These are phyloP conservation scores for Hydrophis major DNA, from an alignment of 2,797 vertebrate species.

Conservation along the genomic window DNA sequence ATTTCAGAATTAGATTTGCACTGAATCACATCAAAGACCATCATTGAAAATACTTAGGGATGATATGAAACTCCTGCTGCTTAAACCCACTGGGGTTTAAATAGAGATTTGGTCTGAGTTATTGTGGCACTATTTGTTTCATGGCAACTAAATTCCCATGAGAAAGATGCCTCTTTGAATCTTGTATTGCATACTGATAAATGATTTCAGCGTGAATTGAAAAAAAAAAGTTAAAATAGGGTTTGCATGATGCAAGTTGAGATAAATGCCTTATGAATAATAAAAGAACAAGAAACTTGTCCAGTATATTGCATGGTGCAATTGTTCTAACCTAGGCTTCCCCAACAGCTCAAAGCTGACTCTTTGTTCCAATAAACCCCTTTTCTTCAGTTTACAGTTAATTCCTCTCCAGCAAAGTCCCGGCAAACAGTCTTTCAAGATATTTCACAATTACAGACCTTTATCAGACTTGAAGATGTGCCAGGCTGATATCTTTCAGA, in stretches of 20 bases:
- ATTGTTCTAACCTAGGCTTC: too few relatives aligned
- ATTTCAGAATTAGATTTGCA: conserved; percentile 40
- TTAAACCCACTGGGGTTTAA: conserved; percentile 33
- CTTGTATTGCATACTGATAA: conserved; percentile 46
- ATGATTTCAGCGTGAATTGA: conserved; percentile 26
- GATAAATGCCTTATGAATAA: background rate
- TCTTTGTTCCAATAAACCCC: too few relatives aligned
- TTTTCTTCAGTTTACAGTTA: too few relatives aligned
- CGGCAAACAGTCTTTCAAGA: too few relatives aligned
- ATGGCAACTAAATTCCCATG: conserved; percentile 51
- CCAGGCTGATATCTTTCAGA: too few relatives aligned
- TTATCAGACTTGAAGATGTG: too few relatives aligned
- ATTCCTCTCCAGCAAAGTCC: too few relatives aligned
- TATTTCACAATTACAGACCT: too few relatives aligned
- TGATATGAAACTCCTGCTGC: conserved; percentile 44
- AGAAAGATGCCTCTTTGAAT: conserved; percentile 41
- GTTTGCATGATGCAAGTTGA: conserved; percentile 38
- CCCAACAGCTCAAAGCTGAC: too few relatives aligned
- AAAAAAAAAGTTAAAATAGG: conserved; percentile 39
- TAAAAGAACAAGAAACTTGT: background rate
- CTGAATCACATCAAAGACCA: conserved; percentile 43
- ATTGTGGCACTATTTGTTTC: conserved; percentile 16
- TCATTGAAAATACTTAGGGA: conserved; percentile 29
- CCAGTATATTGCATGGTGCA: background rate
- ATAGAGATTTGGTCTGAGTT: conserved; percentile 10